Evolutionary conservation across 2,797 vertebrate genomes (phyloP).

Genomic region (Podarcis lilfordi): DNA sequence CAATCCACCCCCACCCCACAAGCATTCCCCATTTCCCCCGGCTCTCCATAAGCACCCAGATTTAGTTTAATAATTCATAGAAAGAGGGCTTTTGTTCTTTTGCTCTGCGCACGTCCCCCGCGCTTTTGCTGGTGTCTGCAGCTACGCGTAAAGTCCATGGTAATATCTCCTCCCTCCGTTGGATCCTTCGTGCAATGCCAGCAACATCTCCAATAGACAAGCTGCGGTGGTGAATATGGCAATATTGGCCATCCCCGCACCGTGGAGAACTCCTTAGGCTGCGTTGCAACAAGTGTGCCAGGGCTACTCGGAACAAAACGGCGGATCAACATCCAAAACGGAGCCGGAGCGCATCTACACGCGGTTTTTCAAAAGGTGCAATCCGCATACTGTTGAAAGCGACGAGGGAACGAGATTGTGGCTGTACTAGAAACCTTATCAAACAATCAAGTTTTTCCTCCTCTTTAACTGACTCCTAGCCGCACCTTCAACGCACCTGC

Average conservation of each 20-base stretch:
- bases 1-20: too few relatives aligned
- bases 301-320: background rate
- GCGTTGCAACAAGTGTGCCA: background rate
- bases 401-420: too few relatives aligned
- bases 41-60: constrained; percentile 70
- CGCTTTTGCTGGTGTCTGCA: constrained; percentile 67
- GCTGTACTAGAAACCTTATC: too few relatives aligned
- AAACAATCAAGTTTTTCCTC: background rate
- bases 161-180: constrained; percentile 73
- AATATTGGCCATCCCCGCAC: too few relatives aligned
- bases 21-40: background rate
- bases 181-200: background rate
- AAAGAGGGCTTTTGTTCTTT: constrained; percentile 77
- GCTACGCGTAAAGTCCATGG: constrained; percentile 74
- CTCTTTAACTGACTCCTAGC: background rate
- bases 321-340: background rate
- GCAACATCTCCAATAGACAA: background rate
- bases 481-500: too few relatives aligned
- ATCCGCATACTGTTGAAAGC: too few relatives aligned
- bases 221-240: background rate
- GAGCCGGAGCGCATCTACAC: too few relatives aligned
- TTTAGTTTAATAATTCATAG: constrained; percentile 87
- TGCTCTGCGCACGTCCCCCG: constrained; percentile 29
- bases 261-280: too few relatives aligned
- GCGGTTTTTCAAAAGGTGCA: too few relatives aligned